phyloP scores from a whole-genome alignment of 2,888 invertebrate genomes.

The Amiota communis region DNA sequence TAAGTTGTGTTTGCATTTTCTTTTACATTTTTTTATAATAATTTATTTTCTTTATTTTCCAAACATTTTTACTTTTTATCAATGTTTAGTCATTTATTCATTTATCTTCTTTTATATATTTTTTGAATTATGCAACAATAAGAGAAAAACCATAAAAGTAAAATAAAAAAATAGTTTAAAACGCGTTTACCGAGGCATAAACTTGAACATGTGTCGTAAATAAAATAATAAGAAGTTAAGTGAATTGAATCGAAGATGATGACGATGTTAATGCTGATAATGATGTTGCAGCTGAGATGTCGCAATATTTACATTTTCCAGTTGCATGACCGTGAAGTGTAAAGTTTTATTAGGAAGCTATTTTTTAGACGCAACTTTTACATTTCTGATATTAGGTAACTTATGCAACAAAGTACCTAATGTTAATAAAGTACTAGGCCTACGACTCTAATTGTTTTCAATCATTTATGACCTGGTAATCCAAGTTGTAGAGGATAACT shows the following conservation, averaged over 20 bases:
- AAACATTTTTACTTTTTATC: slow-evolving; percentile 12
- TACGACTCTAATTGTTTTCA: too few relatives aligned
- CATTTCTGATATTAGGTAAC: slow-evolving; percentile 20
- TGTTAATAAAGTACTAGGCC: too few relatives aligned
- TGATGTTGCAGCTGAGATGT: slow-evolving; percentile 35
- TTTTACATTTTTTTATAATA: neutral
- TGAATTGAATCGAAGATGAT: neutral
- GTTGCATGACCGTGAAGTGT: slow-evolving; percentile 48
- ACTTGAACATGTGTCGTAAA: slow-evolving; percentile 13
- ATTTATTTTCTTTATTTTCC: neutral
- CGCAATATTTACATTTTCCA: slow-evolving; percentile 27
- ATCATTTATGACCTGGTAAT: too few relatives aligned
- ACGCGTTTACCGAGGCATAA: slow-evolving; percentile 30
- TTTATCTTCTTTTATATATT: neutral
- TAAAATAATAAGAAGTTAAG: neutral
- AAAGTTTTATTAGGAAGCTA: slow-evolving; percentile 58
- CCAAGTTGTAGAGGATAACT: too few relatives aligned
- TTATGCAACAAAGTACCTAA: too few relatives aligned
- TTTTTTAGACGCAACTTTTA: slow-evolving; percentile 37
- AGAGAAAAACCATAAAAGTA: neutral
- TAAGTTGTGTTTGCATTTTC: neutral
- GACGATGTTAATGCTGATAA: neutral
- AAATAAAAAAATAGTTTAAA: slow-evolving; percentile 12
- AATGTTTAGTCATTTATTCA: neutral
- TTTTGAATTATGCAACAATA: slow-evolving; percentile 23